Base-by-base conservation (phyloP, 2,113 vertebrate genomes). In the Charadrius vociferus region DNA sequence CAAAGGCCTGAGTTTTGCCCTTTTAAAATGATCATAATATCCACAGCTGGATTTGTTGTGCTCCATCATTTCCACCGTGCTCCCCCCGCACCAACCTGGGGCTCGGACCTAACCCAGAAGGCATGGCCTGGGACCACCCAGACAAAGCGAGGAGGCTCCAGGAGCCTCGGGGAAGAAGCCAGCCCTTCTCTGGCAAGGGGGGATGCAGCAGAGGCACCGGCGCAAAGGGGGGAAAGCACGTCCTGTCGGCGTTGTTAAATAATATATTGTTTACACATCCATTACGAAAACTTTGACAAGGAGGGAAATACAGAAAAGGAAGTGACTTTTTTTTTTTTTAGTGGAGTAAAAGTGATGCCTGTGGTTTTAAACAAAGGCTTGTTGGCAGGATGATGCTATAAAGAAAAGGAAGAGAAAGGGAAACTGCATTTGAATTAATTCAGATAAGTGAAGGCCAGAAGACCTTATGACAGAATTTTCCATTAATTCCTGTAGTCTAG, bases 391-490 rank as follows among this genome's bases (percentile, higher is more conserved):
- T 80, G 78, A 36, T 88, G 62, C 74, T 49, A 47, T 68, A 85
- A 77, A 93, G 74, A 85, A 97, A 82, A 95, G 92, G 93, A 96
- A 97, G 81, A 96, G 89, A 95, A 96, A 91, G 84, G 93, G 91
- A 96, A 95, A 93, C 74, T 77, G 45, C 16, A 3, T 73, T 93
- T 87, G 66, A 87, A 79, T 94, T 81, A 71, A 65, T 86, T 90
- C 89, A 91, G 87, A 87, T 95, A 95, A 95, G 91, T 85, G 74
- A 91, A 75, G 86, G 78, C 82, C 86, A 90, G 82, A 81, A 88
- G 68, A 93, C 34, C 55, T 90, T 83, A 62, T 53, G 72, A 91
- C 72, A 95, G 56, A 91, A 91, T 90, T 95, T 92, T 96, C 88
- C 88, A 58, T 71, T 72, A 80, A 67, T 83, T 93, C 67, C 43